Percentiles rank a stretch among this genome's conserved stretches.
These are phyloP conservation scores for Aromia moschata DNA, from an alignment of 2,888 invertebrate genomes.

Conservation along the genomic window DNA sequence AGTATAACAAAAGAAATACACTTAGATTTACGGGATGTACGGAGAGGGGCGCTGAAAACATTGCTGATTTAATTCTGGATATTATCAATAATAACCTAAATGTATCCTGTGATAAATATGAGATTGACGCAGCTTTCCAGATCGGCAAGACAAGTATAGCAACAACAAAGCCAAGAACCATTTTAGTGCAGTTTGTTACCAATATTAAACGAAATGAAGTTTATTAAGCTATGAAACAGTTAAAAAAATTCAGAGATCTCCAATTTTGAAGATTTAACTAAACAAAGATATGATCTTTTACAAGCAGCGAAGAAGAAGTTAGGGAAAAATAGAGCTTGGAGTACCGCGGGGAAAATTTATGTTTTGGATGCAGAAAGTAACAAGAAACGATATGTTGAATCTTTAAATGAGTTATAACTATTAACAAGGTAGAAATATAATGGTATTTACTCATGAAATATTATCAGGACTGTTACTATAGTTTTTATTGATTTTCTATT, in stretches of 20 bases:
- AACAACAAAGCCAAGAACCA: not conserved
- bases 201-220: constrained; percentile 4
- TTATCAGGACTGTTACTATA: no score
- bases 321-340: not conserved
- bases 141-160: no score
- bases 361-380: not conserved
- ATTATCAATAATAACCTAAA: not conserved
- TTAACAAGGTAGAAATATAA: not conserved
- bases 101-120: not conserved
- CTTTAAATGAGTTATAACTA: not conserved
- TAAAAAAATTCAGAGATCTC: not conserved
- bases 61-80: not conserved
- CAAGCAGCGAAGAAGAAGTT: not conserved
- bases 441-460: no score
- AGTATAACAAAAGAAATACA: not conserved
- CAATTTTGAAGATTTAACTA: not conserved
- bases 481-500: no score
- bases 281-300: not conserved
- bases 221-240: not conserved
- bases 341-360: not conserved
- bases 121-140: not conserved
- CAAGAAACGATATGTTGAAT: not conserved
- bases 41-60: not conserved
- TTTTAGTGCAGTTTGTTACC: not conserved
- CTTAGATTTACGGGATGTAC: not conserved